A percentile compares a stretch with the other conserved stretches of the same genome.
These are phyloP conservation scores for Daphoenositta chrysoptera DNA, from an alignment of 2,113 vertebrate species.

Conservation along the genomic window DNA sequence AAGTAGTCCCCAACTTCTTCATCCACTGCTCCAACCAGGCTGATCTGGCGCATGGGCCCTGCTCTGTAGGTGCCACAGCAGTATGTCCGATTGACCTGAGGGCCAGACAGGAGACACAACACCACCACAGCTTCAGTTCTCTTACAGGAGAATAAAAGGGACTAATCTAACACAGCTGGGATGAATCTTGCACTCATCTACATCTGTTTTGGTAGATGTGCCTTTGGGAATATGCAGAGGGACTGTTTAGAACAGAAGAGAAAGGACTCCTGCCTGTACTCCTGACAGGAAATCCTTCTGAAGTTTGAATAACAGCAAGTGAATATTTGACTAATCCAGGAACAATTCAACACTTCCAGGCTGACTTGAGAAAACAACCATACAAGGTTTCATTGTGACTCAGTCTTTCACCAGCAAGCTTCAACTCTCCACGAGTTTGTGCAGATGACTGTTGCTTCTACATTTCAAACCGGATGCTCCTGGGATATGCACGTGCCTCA, in stretches of 20 bases:
- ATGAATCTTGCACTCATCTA: not conserved
- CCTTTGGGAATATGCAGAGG: not conserved
- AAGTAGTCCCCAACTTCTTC: constrained; percentile 98
- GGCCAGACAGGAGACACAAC: not conserved
- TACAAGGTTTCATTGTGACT: not conserved
- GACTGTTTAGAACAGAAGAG: not conserved
- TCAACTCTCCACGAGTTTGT: not conserved
- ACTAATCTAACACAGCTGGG: not conserved
- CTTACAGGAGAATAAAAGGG: not conserved
- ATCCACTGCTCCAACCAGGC: constrained; percentile 94
- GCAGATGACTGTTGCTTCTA: not conserved
- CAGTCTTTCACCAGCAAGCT: not conserved
- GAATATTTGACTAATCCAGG: not conserved
- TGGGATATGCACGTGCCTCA: accelerated
- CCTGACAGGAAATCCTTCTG: not conserved
- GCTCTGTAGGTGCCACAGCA: constrained; percentile 96
- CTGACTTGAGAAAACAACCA: not conserved
- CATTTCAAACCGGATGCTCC: not conserved
- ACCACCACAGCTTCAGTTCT: not conserved
- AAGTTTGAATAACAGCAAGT: not conserved
- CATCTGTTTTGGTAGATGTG: not conserved
- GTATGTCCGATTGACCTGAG: constrained; percentile 91
- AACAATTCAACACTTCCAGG: not conserved
- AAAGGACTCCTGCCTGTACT: not conserved
- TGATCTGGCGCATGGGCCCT: constrained; percentile 97